A percentile compares a stretch with the other conserved stretches of the same genome.
These are phyloP conservation scores for Scaptodrosophila latifasciaeformis DNA, from an alignment of 2,888 invertebrate genomes.

Conservation along the genomic window DNA sequence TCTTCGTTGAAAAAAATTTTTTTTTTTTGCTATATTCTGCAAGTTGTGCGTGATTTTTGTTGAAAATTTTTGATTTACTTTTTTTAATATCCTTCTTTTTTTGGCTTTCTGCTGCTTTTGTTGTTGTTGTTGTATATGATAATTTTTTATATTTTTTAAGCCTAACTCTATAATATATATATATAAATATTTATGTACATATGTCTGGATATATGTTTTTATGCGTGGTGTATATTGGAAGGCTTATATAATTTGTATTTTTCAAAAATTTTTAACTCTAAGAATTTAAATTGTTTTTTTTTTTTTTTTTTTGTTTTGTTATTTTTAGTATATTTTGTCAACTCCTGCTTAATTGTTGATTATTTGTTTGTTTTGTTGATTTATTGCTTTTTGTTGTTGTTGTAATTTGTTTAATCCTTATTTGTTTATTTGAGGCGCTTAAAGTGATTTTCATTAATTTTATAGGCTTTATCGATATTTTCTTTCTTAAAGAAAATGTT, in stretches of 20 bases:
- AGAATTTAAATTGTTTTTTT: slow-evolving; percentile 31
- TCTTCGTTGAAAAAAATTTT: too few relatives aligned
- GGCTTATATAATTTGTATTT: too few relatives aligned
- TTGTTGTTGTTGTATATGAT: slow-evolving; percentile 8
- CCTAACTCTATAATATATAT: slow-evolving; percentile 1
- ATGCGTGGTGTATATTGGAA: slow-evolving; percentile 59
- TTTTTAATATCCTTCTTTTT: too few relatives aligned
- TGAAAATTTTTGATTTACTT: too few relatives aligned
- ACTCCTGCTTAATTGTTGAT: background rate
- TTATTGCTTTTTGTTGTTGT: slow-evolving; percentile 15
- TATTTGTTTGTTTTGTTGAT: slow-evolving; percentile 7
- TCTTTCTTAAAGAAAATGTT: too few relatives aligned
- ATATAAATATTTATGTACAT: slow-evolving; percentile 24
- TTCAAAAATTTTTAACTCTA: too few relatives aligned
- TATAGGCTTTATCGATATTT: slow-evolving; percentile 1
- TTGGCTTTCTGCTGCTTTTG: slow-evolving; percentile 9
- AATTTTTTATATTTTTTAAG: slow-evolving; percentile 18
- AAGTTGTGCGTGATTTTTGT: too few relatives aligned
- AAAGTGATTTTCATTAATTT: slow-evolving; percentile 2
- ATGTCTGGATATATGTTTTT: slow-evolving; percentile 28
- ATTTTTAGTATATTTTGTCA: too few relatives aligned
- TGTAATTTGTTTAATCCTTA: slow-evolving; percentile 16
- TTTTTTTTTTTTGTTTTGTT: slow-evolving; percentile 17
- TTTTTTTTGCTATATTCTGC: too few relatives aligned
- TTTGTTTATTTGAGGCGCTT: slow-evolving; percentile 25